Evolutionary conservation across 2,797 vertebrate species (phyloP).

Genomic region (Channallabes apus): DNA sequence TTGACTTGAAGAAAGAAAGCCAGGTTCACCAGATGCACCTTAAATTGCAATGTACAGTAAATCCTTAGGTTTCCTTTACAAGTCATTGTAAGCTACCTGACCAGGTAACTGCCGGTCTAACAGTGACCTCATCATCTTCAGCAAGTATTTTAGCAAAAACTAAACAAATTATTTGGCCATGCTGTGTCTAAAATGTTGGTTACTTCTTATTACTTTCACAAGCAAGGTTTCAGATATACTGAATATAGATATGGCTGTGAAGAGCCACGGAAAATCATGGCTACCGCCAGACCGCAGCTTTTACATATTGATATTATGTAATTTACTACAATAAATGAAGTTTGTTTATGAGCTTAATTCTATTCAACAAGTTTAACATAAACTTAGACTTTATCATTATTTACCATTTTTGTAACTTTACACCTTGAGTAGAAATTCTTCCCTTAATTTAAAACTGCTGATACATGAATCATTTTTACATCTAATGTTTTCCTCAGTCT

Average conservation of each 20-base stretch:
- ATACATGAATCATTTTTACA: no score
- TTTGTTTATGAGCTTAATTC: no score
- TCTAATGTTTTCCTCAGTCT: background rate
- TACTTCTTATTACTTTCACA: background rate
- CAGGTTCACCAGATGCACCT: background rate
- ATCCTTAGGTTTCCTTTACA: no score
- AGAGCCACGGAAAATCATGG: background rate
- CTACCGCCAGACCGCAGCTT: background rate
- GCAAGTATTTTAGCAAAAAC: background rate
- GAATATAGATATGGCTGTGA: background rate
- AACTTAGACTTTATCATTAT: no score
- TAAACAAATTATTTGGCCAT: background rate
- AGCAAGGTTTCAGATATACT: no score
- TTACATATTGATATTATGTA: no score
- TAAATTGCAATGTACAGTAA: background rate
- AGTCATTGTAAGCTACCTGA: background rate
- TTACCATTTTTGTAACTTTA: no score
- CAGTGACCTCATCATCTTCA: background rate
- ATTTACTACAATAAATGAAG: no score
- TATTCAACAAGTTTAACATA: no score
- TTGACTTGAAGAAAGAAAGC: background rate
- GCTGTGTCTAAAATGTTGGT: background rate
- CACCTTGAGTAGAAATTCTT: no score
- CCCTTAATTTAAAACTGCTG: no score
- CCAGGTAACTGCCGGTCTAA: background rate